Evolutionary conservation across 2,113 vertebrate genomes (phyloP), one percentile per base, ranked within the genome.

Genomic region (Sorex araneus): DNA sequence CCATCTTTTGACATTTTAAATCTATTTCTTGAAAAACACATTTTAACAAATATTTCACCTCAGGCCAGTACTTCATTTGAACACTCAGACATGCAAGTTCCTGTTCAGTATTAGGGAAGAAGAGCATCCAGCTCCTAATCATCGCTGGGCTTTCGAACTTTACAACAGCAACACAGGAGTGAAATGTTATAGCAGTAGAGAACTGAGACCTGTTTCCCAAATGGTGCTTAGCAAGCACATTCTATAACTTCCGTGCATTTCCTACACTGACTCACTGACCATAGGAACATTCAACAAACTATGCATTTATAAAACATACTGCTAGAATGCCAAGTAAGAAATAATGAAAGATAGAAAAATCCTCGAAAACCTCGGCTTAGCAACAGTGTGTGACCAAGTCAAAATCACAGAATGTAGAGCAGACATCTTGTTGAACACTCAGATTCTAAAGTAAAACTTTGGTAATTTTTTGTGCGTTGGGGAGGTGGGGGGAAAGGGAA

Each of bases 201-300:
- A 90, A 93, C 80, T 57, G 79, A 90, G 71, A 45, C 43, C 47
- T 84, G 70, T 87, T 96, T 93, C 89, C 92, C 89, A 54, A 50
- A 76, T 9, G 27, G 16, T 73, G 15, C 27, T 27, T 84, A 13
- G 90, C 77, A 50, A 60, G 84, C 69, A 82, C 36, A 67, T 87
- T n/a, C 45, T 32, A 2, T 81, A 84, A 95, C 60, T 79, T 63
- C 6, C 69, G 11, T 77, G 78, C 79, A 45, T 7, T 87, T 70
- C 4, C 84, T 54, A 47, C 25, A n/a, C 8, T 32, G 50, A 67
- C 28, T 91, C 47, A 50, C 69, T 67, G 23, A 18, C 81, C n/a
- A 6, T 54, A 82, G 21, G 18, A 60, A 78, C 91, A 93, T 54
- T 45, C 30, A 66, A 60, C 15, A 90, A 94, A 93, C 63, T 45